Conservation (phyloP, 1,140 invertebrate genomes). For the Aphelinus atriplicis region DNA sequence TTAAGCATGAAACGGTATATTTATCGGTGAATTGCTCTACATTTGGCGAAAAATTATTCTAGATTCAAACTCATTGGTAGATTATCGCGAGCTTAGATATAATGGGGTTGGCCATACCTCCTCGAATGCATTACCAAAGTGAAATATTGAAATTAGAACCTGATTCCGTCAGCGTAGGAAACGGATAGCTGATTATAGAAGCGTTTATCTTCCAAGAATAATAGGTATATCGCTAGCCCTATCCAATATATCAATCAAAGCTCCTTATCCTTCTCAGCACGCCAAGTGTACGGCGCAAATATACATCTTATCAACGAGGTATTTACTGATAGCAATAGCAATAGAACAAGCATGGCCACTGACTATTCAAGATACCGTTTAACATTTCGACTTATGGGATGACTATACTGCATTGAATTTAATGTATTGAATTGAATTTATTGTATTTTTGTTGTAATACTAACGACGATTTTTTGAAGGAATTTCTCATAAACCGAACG, state of each 20-base stretch:
- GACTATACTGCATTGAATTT: too few species aligned
- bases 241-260: slow-evolving; percentile 23
- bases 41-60: background rate
- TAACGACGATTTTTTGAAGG: too few species aligned
- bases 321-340: background rate
- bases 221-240: background rate
- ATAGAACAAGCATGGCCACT: too few species aligned
- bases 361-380: too few species aligned
- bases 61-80: slow-evolving; percentile 9
- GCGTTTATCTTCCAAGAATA: slow-evolving; percentile 12
- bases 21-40: slow-evolving; percentile 26
- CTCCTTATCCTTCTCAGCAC: too few species aligned
- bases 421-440: too few species aligned
- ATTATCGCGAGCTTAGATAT: slow-evolving; percentile 14
- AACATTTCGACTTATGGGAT: too few species aligned
- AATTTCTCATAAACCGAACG: too few species aligned
- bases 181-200: slow-evolving; percentile 1
- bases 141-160: slow-evolving; percentile 34
- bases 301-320: slow-evolving; percentile 8
- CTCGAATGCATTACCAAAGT: slow-evolving; percentile 5
- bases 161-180: slow-evolving; percentile 21
- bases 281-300: background rate
- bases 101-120: slow-evolving; percentile 3
- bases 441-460: too few species aligned
- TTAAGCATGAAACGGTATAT: slow-evolving; percentile 18